These are phyloP conservation scores for Hyperoodon ampullatus DNA, from an alignment of 2,113 vertebrate species.

Conservation along the genomic window DNA sequence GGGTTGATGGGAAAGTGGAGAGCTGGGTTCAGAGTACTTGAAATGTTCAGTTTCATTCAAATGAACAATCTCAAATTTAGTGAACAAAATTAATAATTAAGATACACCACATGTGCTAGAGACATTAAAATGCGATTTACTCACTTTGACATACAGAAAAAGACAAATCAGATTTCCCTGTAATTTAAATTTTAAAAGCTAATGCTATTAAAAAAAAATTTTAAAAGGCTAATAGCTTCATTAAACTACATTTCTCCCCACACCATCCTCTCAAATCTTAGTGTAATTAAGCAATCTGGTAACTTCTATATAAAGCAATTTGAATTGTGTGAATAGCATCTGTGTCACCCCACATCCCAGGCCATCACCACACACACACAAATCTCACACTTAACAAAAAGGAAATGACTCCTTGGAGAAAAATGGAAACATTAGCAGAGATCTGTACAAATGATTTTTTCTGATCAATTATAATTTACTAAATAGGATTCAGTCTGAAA, in stretches of 20 bases:
- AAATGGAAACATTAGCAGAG: constrained; percentile 62
- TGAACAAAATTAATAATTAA: constrained; percentile 34
- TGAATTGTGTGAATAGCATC: not conserved
- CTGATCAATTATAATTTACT: constrained; percentile 59
- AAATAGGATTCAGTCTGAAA: constrained; percentile 49
- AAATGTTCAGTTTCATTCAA: not conserved
- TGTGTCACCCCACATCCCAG: not conserved
- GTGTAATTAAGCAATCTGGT: constrained; percentile 59
- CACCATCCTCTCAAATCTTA: constrained; percentile 34
- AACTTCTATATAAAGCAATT: constrained; percentile 54
- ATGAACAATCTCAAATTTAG: not conserved
- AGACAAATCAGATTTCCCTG: constrained; percentile 8
- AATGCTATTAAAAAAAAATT: not conserved
- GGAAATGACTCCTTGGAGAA: constrained; percentile 50
- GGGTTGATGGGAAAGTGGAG: not conserved
- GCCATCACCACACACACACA: not conserved
- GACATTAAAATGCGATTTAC: not conserved
- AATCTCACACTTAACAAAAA: constrained; percentile 62
- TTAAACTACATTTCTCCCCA: constrained; percentile 27
- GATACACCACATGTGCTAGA: accelerated
- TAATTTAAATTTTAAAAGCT: constrained; percentile 51
- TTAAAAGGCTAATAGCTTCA: constrained; percentile 2
- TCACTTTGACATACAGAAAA: not conserved
- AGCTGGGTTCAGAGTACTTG: not conserved
- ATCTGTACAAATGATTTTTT: constrained; percentile 47